Evolutionary conservation across 2,113 vertebrate genomes (phyloP), one percentile per base, ranked within the genome.

Genomic region (Melanostigma gelatinosum): DNA sequence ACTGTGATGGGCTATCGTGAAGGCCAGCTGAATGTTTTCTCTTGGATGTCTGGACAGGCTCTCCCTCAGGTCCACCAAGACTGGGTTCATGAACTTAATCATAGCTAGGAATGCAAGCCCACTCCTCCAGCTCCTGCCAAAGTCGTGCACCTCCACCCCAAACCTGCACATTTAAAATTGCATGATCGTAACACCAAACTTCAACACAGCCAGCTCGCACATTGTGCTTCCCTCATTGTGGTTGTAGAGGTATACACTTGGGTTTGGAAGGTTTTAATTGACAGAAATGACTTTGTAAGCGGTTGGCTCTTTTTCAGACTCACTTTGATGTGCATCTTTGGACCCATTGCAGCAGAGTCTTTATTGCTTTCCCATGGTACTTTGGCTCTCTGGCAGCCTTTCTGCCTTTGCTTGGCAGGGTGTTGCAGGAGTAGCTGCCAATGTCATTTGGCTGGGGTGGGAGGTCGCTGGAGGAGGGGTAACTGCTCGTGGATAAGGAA

Each of bases 121-220:
- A 6, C 95, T 97, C 78, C 94, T 95, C 97, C 97, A 99, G 79
- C 97, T 98, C 89, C 93, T 94, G 6, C 96, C 93, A 61, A 98
- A 99, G 82, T 98, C 96, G 74, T 95, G 93, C 76, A 97, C 96
- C 4, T 97, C 96, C 79, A 98, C 96, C 0, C 97, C 97, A 4
- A 96, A 98, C 87, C 97, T 97, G 69, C 55, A 68, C 3, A 75
- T 67, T 68, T 13, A 11, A 32, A 58, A 61, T 46, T 3, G 8
- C 24, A 72, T 8, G 46, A 63, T 6, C 29, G 8, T 61, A 72
- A 52, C 24, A 54, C 0, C 32, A 1, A 12, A 68, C 15, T 6
- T 38, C 32, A 34, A 13, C 22, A 36, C 9, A 65, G 63, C 13
- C 60, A 58, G 3, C 8, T 70, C 38, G 46, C 7, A 50, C 29